These are phyloP conservation scores for Pangasianodon gigas DNA, from an alignment of 2,113 vertebrate species.

Conservation along the genomic window DNA sequence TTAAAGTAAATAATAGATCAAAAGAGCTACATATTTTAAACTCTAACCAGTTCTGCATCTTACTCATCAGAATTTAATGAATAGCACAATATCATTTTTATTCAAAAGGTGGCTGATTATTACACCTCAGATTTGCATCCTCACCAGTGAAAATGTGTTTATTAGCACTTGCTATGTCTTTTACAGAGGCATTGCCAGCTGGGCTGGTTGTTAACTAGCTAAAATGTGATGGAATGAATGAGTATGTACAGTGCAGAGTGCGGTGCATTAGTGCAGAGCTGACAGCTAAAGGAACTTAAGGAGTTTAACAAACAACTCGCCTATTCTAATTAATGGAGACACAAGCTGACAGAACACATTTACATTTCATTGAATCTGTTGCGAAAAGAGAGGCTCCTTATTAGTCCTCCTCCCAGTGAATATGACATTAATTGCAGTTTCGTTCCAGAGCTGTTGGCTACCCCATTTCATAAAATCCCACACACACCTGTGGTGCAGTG, in stretches of 20 bases:
- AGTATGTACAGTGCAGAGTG: conserved; percentile 17
- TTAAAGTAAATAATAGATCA: conserved; percentile 37
- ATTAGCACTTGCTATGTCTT: conserved; percentile 40
- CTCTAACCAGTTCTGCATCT: conserved; percentile 1
- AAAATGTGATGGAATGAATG: conserved; percentile 37
- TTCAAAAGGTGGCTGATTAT: conserved; percentile 19
- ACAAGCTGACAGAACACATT: conserved; percentile 74
- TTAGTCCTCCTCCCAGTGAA: conserved; percentile 70
- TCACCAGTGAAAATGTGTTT: conserved; percentile 24
- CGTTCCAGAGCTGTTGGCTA: conserved; percentile 70
- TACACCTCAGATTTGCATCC: conserved; percentile 16
- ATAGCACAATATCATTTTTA: conserved; percentile 22
- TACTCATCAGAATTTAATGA: conserved; percentile 38
- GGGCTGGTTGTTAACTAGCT: conserved; percentile 46
- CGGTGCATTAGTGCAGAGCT: conserved; percentile 38
- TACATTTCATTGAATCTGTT: conserved; percentile 74
- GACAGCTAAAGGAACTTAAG: conserved; percentile 57
- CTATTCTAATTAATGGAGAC: conserved; percentile 74
- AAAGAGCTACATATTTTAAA: conserved; percentile 2
- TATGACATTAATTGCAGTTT: conserved; percentile 77
- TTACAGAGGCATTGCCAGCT: conserved; percentile 45
- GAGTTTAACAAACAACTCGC: conserved; percentile 76
- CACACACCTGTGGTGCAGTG: conserved; percentile 66
- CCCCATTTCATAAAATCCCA: conserved; percentile 67
- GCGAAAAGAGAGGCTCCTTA: conserved; percentile 69